phyloP scores from a whole-genome alignment of 2,888 invertebrate species.

The Acholoe squamosa region DNA sequence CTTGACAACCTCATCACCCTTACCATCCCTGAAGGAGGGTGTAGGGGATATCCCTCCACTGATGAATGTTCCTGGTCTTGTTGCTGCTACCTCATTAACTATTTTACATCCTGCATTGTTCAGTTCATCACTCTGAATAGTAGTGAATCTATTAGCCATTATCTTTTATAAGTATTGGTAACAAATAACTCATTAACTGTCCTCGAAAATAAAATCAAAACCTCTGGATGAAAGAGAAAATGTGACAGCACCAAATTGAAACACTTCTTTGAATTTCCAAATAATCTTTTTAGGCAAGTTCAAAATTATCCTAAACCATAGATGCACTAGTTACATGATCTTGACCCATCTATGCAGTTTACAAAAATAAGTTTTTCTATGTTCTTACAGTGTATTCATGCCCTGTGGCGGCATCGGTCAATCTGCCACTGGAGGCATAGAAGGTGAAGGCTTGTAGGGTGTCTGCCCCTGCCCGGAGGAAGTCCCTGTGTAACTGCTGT shows the following conservation, averaged over 20 bases:
- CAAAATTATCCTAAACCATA: too few species aligned
- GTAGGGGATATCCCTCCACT: slow-evolving; percentile 68
- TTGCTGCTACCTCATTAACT: slow-evolving; percentile 62
- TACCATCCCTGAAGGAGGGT: slow-evolving; percentile 51
- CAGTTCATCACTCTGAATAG: slow-evolving; percentile 61
- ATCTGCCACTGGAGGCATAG: slow-evolving; percentile 83
- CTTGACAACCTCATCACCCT: slow-evolving; percentile 62
- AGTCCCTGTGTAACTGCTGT: slow-evolving; percentile 82
- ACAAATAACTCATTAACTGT: too few species aligned
- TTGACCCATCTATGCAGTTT: too few species aligned
- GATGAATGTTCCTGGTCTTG: slow-evolving; percentile 48
- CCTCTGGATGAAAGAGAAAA: too few species aligned
- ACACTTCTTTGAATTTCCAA: too few species aligned
- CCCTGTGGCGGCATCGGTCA: slow-evolving; percentile 66
- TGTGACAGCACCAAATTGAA: too few species aligned
- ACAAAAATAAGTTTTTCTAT: too few species aligned
- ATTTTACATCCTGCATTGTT: slow-evolving; percentile 65
- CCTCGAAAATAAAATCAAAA: too few species aligned
- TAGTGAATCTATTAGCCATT: neutral
- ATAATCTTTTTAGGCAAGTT: too few species aligned
- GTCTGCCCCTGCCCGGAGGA: slow-evolving; percentile 82
- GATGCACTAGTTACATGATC: too few species aligned
- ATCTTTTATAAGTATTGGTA: neutral
- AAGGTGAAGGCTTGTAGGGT: slow-evolving; percentile 84
- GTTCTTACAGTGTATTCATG: too few species aligned